phyloP scores from a whole-genome alignment of 2,113 vertebrate species.

The Fregetta grallaria region DNA sequence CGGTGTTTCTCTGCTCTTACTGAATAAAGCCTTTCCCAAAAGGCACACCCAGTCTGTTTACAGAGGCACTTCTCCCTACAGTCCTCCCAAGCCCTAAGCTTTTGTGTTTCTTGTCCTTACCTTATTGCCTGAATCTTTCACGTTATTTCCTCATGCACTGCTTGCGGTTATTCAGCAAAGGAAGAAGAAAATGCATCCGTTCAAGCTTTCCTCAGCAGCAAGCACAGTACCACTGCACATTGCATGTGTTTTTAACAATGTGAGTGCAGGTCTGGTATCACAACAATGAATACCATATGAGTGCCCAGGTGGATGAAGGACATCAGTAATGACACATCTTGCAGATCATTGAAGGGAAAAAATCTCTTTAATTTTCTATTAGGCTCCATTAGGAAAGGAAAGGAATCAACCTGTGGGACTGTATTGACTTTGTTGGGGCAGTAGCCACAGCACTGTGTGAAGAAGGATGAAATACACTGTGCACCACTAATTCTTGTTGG shows the following conservation, averaged over 20 bases:
- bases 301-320: neutral
- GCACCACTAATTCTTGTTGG: neutral
- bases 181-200: accelerated
- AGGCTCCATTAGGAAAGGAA: neutral
- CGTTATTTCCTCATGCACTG: neutral
- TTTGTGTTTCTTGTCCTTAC: neutral
- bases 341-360: neutral
- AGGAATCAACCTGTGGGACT: neutral
- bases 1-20: neutral
- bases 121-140: neutral
- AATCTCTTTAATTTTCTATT: neutral
- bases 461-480: neutral
- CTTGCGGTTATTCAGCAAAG: neutral
- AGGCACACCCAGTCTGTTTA: neutral
- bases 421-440: neutral
- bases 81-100: neutral
- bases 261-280: neutral
- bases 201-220: neutral
- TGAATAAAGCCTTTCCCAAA: neutral
- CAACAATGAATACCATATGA: neutral
- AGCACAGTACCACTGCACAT: neutral
- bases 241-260: neutral
- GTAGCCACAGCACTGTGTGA: neutral
- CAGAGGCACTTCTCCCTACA: neutral
- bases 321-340: neutral